Conservation (phyloP, 2,888 invertebrate species). For the Leptinotarsa rubiginosa region DNA sequence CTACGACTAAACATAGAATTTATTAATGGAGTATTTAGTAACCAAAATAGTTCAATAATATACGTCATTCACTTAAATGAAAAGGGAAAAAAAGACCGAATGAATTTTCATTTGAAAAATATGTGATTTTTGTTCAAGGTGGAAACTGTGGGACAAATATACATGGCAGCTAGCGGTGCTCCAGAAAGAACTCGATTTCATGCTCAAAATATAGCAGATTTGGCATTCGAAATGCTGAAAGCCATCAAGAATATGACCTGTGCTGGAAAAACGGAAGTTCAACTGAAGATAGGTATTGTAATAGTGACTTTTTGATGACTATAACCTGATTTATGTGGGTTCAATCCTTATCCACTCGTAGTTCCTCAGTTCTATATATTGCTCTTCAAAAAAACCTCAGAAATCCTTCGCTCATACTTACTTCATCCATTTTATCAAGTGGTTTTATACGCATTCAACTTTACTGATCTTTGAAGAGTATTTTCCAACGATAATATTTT, state of each 20-base stretch:
- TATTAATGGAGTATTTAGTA: no score
- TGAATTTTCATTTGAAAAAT: neutral
- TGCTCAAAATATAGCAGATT: slow-evolving; percentile 80
- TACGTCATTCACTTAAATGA: no score
- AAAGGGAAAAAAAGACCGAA: no score
- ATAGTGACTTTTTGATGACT: neutral
- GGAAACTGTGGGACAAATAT: slow-evolving; percentile 88
- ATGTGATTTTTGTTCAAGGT: slow-evolving; percentile 70
- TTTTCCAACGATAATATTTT: slow-evolving; percentile 27
- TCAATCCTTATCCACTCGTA: no score
- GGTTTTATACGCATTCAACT: no score
- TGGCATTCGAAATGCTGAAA: slow-evolving; percentile 79
- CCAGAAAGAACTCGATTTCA: slow-evolving; percentile 81
- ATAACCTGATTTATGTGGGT: no score
- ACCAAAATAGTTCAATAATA: no score
- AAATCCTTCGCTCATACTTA: no score
- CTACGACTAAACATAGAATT: no score
- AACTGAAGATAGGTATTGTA: slow-evolving; percentile 72
- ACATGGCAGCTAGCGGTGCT: slow-evolving; percentile 91
- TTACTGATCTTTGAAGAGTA: neutral
- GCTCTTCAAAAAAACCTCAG: no score
- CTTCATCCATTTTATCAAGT: no score
- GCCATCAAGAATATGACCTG: slow-evolving; percentile 74
- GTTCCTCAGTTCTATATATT: no score
- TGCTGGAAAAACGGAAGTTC: slow-evolving; percentile 69